Percentiles rank a stretch among this genome's conserved stretches.
Conservation (phyloP, 2,113 vertebrate species). For the Ranitomeya imitator region DNA sequence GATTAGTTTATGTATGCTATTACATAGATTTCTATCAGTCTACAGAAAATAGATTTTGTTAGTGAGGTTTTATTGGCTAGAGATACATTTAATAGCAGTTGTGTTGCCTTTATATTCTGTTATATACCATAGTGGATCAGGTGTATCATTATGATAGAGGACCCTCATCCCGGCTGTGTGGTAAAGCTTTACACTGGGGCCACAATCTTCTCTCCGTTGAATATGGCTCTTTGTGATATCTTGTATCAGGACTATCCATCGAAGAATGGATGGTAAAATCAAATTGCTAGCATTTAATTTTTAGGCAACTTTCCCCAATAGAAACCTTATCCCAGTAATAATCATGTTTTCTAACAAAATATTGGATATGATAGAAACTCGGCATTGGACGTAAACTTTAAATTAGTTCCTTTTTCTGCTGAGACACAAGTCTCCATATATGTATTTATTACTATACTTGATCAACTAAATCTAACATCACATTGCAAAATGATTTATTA, state of each 20-base stretch:
- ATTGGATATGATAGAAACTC: not conserved
- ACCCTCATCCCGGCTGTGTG: not conserved
- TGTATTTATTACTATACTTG: not conserved
- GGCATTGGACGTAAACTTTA: not conserved
- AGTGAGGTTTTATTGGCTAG: not conserved
- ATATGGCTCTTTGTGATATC: not conserved
- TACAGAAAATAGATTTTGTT: not conserved
- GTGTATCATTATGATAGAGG: not conserved
- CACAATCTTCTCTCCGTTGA: not conserved
- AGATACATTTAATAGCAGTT: not conserved
- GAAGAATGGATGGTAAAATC: not conserved
- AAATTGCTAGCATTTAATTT: not conserved
- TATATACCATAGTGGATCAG: not conserved
- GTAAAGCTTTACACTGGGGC: not conserved
- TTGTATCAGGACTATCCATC: not conserved
- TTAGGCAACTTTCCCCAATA: not conserved
- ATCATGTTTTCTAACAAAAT: too few relatives aligned
- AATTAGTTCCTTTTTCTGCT: not conserved
- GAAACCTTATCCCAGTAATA: not conserved
- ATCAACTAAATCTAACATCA: not conserved
- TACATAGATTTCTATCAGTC: not conserved
- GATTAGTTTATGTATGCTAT: not conserved
- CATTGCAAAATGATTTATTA: too few relatives aligned
- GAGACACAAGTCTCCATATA: not conserved
- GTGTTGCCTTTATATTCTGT: not conserved